A percentile compares a stretch with the other conserved stretches of the same genome.
These are phyloP conservation scores for Gymnorhina tibicen DNA, from an alignment of 2,113 vertebrate species.

Conservation along the genomic window DNA sequence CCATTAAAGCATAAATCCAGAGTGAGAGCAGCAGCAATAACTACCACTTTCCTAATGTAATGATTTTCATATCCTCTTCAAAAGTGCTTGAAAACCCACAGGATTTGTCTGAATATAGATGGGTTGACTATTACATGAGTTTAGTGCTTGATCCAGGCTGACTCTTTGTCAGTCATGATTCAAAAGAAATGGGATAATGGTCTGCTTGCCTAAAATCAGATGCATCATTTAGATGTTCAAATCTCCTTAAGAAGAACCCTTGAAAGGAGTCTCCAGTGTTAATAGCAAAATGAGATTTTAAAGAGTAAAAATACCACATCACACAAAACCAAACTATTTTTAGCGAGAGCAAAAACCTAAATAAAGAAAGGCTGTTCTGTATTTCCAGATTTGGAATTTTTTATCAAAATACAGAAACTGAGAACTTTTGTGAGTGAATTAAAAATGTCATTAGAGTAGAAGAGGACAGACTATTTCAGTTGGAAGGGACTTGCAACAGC, in stretches of 20 bases:
- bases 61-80: background rate
- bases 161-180: background rate
- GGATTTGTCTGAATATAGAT: background rate
- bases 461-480: background rate
- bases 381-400: background rate
- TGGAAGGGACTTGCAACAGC: accelerated
- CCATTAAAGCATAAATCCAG: background rate
- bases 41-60: background rate
- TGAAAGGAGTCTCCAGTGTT: background rate
- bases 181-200: background rate
- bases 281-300: background rate
- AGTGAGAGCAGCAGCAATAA: background rate
- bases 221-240: background rate
- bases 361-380: background rate
- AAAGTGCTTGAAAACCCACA: background rate
- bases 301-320: background rate
- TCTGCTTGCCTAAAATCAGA: background rate
- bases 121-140: background rate
- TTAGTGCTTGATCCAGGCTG: background rate
- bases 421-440: background rate
- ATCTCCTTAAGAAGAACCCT: background rate
- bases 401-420: background rate
- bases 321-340: background rate
- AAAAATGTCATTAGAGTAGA: background rate
- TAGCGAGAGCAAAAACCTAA: background rate